Base-by-base conservation (phyloP, 2,113 vertebrate genomes). In the Acrocephalus kingi region DNA sequence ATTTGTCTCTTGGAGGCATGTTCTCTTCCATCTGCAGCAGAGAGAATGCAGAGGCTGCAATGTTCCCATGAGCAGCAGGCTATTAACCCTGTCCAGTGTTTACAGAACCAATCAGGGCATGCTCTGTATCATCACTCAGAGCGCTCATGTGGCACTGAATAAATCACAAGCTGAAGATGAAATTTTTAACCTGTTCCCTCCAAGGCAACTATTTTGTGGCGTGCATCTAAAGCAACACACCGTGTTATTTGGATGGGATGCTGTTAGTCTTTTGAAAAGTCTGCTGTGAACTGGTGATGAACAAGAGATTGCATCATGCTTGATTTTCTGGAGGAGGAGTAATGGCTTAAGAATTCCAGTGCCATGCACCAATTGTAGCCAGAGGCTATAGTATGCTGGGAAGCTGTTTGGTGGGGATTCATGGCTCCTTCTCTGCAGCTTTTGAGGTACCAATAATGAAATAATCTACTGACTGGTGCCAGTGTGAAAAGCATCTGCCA, bases 31-130 rank as follows among this genome's bases (percentile, higher is more conserved):
- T 35, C 46, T 24, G 15, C 37, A 88, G 30, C 11, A 5, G 1
- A 76, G 33, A 63, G n/a, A n/a, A 81, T 25, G 25, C 49, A 87
- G 41, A 63, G 45, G 46, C 20, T 64, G 45, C 45, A n/a, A 15
- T 1, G 30, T 22, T 78, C 62, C 54, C 0, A 0, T 27, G 46
- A 62, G 46, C 46, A 83, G 71, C 11, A 49, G n/a, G 9, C 18
- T 41, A 17, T 37, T 51, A 76, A 73, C 12, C 31, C 58, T 39
- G 56, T 5, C 27, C 13, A 66, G 4, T 49, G n/a, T 56, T 94
- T 69, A 84, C 54, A 79, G 37, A 84, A 37, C 9, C 39, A 54
- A 10, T 46, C 71, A 71, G 35, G 58, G 46, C 28, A 74, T 27
- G 28, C 1, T 6, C 22, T 52, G 31, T 76, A 25, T 71, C 33